Evolutionary conservation across 2,888 invertebrate species (phyloP).

Genomic region (Hypolimnas misippus): DNA sequence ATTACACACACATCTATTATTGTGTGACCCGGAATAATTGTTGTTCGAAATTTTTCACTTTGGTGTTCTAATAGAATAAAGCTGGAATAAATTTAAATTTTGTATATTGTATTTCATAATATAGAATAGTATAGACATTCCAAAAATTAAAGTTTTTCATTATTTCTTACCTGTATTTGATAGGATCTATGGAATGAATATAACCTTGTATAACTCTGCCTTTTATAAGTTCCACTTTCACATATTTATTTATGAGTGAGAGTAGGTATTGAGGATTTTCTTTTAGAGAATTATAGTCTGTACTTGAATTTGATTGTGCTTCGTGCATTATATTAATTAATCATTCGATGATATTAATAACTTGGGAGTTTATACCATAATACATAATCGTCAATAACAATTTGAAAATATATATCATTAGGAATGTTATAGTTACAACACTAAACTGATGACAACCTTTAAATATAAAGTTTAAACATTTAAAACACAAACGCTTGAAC

Average conservation of each 20-base stretch:
- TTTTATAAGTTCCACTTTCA: conserved; percentile 59
- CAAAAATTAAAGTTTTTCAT: too few relatives aligned
- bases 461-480: too few relatives aligned
- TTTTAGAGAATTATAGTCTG: conserved; percentile 43
- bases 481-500: too few relatives aligned
- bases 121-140: background rate
- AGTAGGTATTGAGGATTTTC: conserved; percentile 50
- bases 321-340: conserved; percentile 18
- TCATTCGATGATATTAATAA: too few relatives aligned
- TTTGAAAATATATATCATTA: too few relatives aligned
- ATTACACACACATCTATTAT: conserved; percentile 54
- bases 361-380: too few relatives aligned
- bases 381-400: too few relatives aligned
- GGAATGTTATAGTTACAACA: too few relatives aligned
- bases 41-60: conserved; percentile 54
- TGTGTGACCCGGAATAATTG: conserved; percentile 68
- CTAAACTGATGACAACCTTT: too few relatives aligned
- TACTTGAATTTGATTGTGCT: conserved; percentile 3
- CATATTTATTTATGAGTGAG: conserved; percentile 60
- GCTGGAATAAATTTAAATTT: conserved; percentile 57
- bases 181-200: conserved; percentile 68
- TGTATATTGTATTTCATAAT: background rate
- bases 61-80: conserved; percentile 60
- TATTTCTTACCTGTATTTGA: conserved; percentile 65
- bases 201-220: conserved; percentile 58